Base-by-base conservation (phyloP, 2,888 invertebrate genomes). In the Endomychus coccineus region DNA sequence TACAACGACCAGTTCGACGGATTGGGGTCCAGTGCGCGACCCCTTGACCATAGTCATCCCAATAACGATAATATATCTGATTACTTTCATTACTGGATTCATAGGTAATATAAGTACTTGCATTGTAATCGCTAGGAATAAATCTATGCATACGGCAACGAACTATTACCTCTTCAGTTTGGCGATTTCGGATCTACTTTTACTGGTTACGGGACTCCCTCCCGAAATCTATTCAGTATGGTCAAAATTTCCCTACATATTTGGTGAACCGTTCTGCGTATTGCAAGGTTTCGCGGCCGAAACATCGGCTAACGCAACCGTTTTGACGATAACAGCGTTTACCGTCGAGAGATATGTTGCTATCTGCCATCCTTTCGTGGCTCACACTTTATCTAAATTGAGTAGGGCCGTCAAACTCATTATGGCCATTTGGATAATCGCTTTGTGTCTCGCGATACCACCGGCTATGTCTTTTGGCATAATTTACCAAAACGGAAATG, bases 271-370 rank as follows among this genome's bases (percentile, higher is more conserved):
- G 3, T 77, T 85, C 48, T 91, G 90, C 63, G 39, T 46, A 6
- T 39, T 54, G 13, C 70, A 78, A 45, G 83, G 83, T 4, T 73
- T 89, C 30, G 78, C 85, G 0, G 84, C 89, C 0, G 91, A 91
- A 64, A 85, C 85, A n/a, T 82, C 84, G 1, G 80, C 83, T 12
- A 85, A 86, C 58, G 86, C 87, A 1, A 89, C 89, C 0, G 88
- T 91, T 2, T 65, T 85, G 43, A 85, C 83, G 7, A 91, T 91
- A 53, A 87, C 88, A 0, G 87, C 88, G 2, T 91, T 91, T 62
- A 91, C 84, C 0, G 80, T 89, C 9, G 91, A 92, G 62, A 73
- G 91, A 43, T 92, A 88, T 59, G 78, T 88, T 21, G 88, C 88
- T 3, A 88, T 89, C 50, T 88, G 87, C 55, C 80, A 85, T 56